These are phyloP conservation scores for Aspidiotus destructor DNA, from an alignment of 2,888 invertebrate genomes.

Conservation along the genomic window DNA sequence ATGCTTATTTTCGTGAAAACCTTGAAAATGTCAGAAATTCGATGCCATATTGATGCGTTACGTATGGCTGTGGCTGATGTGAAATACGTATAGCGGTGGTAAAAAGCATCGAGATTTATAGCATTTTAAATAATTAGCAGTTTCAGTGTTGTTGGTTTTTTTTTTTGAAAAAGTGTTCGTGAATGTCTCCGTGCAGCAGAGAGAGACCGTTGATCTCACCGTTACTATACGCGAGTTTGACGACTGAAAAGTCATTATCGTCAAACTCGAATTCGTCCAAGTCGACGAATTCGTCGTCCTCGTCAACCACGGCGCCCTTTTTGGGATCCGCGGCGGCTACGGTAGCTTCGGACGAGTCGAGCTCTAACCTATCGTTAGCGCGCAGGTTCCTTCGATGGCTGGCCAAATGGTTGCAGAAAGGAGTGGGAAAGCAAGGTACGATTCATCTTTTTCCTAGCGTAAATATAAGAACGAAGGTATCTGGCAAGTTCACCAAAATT, in stretches of 20 bases:
- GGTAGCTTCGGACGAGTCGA: slow-evolving; percentile 19
- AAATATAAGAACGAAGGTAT: background rate
- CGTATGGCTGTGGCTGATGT: too few relatives aligned
- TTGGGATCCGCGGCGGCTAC: slow-evolving; percentile 16
- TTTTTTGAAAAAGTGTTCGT: background rate
- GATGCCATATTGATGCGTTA: too few relatives aligned
- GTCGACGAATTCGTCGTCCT: slow-evolving; percentile 16
- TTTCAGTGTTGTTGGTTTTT: too few relatives aligned
- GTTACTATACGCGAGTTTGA: slow-evolving; percentile 14
- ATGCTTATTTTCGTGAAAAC: too few relatives aligned
- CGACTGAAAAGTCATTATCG: slow-evolving; percentile 11
- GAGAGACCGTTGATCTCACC: slow-evolving; percentile 22
- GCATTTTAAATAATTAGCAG: too few relatives aligned
- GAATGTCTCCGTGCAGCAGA: slow-evolving; percentile 28
- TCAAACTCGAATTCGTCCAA: slow-evolving; percentile 20
- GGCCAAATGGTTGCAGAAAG: slow-evolving; percentile 29
- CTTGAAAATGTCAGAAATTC: too few relatives aligned
- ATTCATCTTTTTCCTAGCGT: background rate
- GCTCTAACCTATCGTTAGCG: slow-evolving; percentile 21
- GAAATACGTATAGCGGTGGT: too few relatives aligned
- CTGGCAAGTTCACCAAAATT: too few relatives aligned
- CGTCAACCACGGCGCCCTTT: slow-evolving; percentile 21
- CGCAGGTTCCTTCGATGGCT: slow-evolving; percentile 27
- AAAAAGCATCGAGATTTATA: too few relatives aligned
- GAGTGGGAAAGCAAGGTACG: slow-evolving; percentile 28